Base-by-base conservation (phyloP, 1,140 invertebrate genomes). In the Sycophaga agraensis region DNA sequence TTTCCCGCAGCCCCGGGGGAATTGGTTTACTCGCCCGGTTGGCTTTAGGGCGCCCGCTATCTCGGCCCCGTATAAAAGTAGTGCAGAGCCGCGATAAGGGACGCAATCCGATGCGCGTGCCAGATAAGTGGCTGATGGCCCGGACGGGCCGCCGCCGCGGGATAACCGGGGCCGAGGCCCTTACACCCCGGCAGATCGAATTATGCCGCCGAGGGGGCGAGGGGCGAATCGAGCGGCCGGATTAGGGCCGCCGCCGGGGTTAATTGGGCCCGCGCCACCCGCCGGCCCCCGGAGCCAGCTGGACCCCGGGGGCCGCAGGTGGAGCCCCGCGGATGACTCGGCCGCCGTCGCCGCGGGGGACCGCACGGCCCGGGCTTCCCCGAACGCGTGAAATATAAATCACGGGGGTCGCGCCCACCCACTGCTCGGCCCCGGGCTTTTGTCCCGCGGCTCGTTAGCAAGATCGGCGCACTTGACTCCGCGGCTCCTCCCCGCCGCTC, bases 31-130 rank as follows among this genome's bases (percentile, higher is more conserved):
- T 50, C 53, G 35, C 42, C 31, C 60, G 37, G 37, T 56, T 26
- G 37, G 26, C n/a, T 31, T 35, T 43, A 51, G 48, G 48, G 48
- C 26, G 28, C 5, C 28, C 28, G 28, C 28, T 31, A 4, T 31
- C 28, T 31, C 28, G 28, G 28, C 11, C 28, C 28, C 22, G 42
- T 26, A 53, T 72, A 76, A 81, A 80, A 80, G 79, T 78, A 78
- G 74, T 76, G 78, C 74, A 77, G 67, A 69, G 61, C 50, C 53
- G 68, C 73, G 79, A 81, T 81, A 81, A 81, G 79, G 43, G 72
- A 77, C 76, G 75, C 75, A 80, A 81, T 81, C 78, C 77, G 79
- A 81, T 81, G 78, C 79, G 79, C 79, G 79, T 81, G 79, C 78
- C 78, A 81, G 79, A 81, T 81, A 81, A 81, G 78, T 78, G 70